A percentile compares a stretch with the other conserved stretches of the same genome.
These are phyloP conservation scores for Dromas ardeola DNA, from an alignment of 2,113 vertebrate genomes.

Conservation along the genomic window DNA sequence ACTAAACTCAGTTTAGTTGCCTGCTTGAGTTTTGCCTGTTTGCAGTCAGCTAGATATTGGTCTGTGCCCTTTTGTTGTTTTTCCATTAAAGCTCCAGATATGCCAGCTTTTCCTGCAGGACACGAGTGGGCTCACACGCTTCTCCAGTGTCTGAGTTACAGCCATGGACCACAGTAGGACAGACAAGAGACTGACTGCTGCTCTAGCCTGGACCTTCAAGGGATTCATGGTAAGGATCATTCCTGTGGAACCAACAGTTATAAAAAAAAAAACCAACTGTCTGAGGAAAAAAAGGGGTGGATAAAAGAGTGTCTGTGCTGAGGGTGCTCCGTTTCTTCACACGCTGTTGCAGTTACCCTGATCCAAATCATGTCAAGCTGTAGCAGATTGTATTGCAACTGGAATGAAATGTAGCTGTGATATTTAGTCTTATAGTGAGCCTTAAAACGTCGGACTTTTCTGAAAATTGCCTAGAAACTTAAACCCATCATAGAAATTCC, in stretches of 20 bases:
- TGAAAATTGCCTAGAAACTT: background rate
- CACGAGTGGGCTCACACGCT: rapidly evolving
- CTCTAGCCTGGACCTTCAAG: background rate
- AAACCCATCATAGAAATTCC: background rate
- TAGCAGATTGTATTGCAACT: background rate
- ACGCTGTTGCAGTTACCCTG: background rate
- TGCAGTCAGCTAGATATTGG: too few relatives aligned
- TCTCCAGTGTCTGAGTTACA: background rate
- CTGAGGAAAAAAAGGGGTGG: background rate
- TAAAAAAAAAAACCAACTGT: background rate
- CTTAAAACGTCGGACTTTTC: background rate
- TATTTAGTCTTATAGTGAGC: background rate
- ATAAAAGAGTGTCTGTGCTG: background rate
- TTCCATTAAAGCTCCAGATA: background rate
- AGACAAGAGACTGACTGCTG: background rate
- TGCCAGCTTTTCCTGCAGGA: background rate
- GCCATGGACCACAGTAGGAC: background rate
- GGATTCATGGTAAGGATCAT: background rate
- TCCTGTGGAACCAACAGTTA: background rate
- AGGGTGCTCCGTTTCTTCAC: background rate
- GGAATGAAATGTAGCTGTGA: rapidly evolving
- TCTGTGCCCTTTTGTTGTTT: background rate
- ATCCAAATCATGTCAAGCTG: background rate
- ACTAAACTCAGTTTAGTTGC: background rate
- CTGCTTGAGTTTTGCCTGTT: background rate